Evolutionary conservation across 2,888 invertebrate genomes (phyloP), one percentile per base, ranked within the genome.

Genomic region (Phalera bucephala): DNA sequence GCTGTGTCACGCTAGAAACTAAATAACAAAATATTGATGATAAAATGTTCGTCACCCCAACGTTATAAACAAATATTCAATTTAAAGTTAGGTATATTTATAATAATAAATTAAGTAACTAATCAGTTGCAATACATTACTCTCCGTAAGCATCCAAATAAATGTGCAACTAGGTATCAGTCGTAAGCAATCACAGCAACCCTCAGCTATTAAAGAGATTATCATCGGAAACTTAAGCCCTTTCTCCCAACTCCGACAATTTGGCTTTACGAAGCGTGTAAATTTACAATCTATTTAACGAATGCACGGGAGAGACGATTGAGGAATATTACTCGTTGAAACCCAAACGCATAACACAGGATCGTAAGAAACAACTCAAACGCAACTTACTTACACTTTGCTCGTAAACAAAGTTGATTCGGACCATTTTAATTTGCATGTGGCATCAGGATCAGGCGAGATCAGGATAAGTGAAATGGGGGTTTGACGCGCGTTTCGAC

Each of bases 401-500:
- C 7, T 17, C 14, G 4, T 25, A 21, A 23, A 26, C 13, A 28
- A 33, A 37, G 23, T 31, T n/a, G 14, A 36, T 31, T 28, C 20
- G 22, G 23, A 14, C 19, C 19, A 19, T 31, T 39, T 61, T 58
- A 55, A 65, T 68, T 71, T 65, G 64, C 59, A 61, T 65, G 67
- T 71, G 55, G 53, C 54, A 33, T 43, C 32, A 20, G n/a, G n/a
- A n/a, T n/a, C n/a, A n/a, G 48, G 52, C 60, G 67, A 67, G 71
- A 67, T 68, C 48, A 63, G 72, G 75, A 74, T 80, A 82, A 82
- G 73, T 71, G 66, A 71, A 80, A 82, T 67, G 68, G 75, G 76
- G 79, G 75, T 78, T 80, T 80, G 77, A 80, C 73, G 79, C 72
- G 66, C 71, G 68, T 79, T 84, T 82, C 80, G 67, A 67, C 79